Conservation (phyloP, 2,113 vertebrate species). For the Stegastes partitus region DNA sequence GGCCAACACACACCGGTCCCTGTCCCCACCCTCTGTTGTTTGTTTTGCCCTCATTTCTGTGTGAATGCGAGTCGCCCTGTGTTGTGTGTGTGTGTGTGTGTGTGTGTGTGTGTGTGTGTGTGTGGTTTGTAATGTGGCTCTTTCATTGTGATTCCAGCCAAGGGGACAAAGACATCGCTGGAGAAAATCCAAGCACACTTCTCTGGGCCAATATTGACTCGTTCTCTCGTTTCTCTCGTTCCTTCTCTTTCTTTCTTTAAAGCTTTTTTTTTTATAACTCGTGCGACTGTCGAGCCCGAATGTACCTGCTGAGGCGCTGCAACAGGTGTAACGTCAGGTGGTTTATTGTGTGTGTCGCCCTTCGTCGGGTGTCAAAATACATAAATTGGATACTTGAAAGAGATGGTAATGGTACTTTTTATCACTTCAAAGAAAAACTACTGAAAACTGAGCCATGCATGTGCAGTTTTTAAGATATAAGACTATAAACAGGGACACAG, state of each 20-base stretch:
- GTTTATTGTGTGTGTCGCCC: neutral
- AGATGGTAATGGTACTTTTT: too few species aligned
- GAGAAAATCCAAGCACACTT: conserved; percentile 71
- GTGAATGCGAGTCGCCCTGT: conserved; percentile 55
- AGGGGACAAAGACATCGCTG: conserved; percentile 70
- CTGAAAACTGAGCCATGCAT: too few species aligned
- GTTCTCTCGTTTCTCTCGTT: conserved; percentile 14
- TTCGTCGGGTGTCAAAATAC: neutral
- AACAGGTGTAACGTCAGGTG: conserved; percentile 49
- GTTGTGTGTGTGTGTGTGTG: conserved; percentile 44
- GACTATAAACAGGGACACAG: too few species aligned
- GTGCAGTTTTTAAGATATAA: too few species aligned
- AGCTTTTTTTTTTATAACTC: conserved; percentile 18
- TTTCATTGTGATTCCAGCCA: conserved; percentile 62
- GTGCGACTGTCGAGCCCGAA: conserved; percentile 18
- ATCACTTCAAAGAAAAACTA: too few species aligned
- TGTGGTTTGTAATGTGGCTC: conserved; percentile 43
- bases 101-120: conserved; percentile 45
- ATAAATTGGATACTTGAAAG: neutral
- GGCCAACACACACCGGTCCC: conserved; percentile 61
- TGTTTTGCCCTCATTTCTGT: conserved; percentile 82
- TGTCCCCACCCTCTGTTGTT: conserved; percentile 75
- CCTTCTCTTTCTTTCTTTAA: conserved; percentile 14
- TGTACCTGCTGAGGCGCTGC: conserved; percentile 3
- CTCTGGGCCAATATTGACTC: conserved; percentile 73